Percentiles rank a stretch among this genome's conserved stretches.
These are phyloP conservation scores for Callyntrura sp. DNA, from an alignment of 2,888 invertebrate genomes.

Conservation along the genomic window DNA sequence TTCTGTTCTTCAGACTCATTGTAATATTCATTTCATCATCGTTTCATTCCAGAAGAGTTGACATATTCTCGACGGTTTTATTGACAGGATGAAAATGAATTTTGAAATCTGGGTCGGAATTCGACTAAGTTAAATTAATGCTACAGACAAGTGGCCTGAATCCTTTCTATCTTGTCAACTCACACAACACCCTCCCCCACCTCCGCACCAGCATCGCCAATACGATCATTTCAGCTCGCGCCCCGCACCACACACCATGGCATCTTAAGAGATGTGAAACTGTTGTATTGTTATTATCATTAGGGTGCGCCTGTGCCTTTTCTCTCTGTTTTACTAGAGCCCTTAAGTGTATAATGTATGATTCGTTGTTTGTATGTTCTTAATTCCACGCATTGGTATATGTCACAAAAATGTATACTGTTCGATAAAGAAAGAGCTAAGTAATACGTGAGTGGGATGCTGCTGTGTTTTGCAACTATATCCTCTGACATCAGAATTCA, in stretches of 20 bases:
- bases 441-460: constrained; percentile 66
- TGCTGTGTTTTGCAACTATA: constrained; percentile 50
- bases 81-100: constrained; percentile 78
- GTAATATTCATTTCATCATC: constrained; percentile 74
- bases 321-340: neutral
- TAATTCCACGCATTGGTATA: too few species aligned
- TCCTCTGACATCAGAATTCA: constrained; percentile 67
- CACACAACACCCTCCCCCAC: constrained; percentile 11
- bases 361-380: neutral
- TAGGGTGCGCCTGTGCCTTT: neutral
- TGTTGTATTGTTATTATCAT: constrained; percentile 39
- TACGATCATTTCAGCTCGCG: constrained; percentile 2
- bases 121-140: constrained; percentile 77
- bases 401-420: constrained; percentile 1
- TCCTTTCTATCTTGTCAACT: constrained; percentile 48
- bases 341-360: neutral
- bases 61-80: constrained; percentile 74
- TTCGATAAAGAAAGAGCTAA: neutral
- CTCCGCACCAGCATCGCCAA: neutral
- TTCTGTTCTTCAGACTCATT: constrained; percentile 61
- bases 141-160: constrained; percentile 71
- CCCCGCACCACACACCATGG: constrained; percentile 32
- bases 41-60: constrained; percentile 71
- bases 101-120: constrained; percentile 78
- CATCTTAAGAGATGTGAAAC: constrained; percentile 49